Percentiles rank a stretch among this genome's conserved stretches.
Conservation (phyloP, 2,797 vertebrate species). For the Tangara arthus region DNA sequence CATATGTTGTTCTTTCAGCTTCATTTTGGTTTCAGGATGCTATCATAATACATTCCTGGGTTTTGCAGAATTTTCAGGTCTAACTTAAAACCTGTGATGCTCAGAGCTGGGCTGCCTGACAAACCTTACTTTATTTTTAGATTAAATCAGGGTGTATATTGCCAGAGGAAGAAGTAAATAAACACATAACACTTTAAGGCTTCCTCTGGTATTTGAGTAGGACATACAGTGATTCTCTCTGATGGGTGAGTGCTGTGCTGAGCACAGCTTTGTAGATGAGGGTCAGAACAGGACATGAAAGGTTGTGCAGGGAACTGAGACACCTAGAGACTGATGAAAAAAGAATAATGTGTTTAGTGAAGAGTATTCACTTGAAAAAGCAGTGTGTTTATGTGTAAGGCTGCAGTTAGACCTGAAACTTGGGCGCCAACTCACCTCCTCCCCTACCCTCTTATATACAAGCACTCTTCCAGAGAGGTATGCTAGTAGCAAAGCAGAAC, state of each 20-base stretch:
- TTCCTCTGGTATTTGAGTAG: conserved; percentile 12
- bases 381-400: neutral
- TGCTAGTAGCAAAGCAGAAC: neutral
- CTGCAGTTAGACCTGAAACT: neutral
- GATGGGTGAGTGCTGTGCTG: neutral
- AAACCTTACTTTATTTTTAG: conserved; percentile 27
- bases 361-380: neutral
- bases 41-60: neutral
- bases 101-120: neutral
- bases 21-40: neutral
- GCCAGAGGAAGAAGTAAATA: conserved; percentile 10
- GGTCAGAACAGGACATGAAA: neutral
- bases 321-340: neutral
- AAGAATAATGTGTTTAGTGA: neutral
- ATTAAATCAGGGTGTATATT: neutral
- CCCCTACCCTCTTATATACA: neutral
- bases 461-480: neutral
- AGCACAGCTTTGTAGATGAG: neutral
- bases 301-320: neutral
- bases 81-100: neutral
- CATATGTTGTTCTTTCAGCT: neutral
- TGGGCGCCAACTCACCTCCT: neutral
- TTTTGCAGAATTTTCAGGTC: neutral
- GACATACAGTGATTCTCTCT: neutral
- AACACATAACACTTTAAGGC: neutral